Evolutionary conservation across 2,888 invertebrate genomes (phyloP).

Genomic region (Oxyteleia sp.): DNA sequence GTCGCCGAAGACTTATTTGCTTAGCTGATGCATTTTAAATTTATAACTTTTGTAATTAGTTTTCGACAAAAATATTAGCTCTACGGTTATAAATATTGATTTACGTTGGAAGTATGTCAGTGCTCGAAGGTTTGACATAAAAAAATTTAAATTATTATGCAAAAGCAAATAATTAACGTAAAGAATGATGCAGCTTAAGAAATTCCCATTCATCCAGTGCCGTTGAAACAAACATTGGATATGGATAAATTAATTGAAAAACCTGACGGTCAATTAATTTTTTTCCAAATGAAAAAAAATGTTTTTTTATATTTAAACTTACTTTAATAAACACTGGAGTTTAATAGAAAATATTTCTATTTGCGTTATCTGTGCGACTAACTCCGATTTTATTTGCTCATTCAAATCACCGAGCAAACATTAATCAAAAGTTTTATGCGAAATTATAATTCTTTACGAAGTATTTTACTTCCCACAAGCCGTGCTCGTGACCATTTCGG

Average conservation of each 20-base stretch:
- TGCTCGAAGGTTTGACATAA: background rate
- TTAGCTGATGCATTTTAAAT: conserved; percentile 11
- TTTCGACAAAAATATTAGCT: conserved; percentile 15
- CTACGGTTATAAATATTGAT: conserved; percentile 19
- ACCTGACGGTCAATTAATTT: too few relatives aligned
- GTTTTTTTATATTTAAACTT: too few relatives aligned
- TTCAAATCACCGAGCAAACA: conserved; percentile 36
- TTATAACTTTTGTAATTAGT: conserved; percentile 16
- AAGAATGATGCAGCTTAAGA: too few relatives aligned
- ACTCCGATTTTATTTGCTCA: conserved; percentile 6
- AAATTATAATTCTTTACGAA: conserved; percentile 31
- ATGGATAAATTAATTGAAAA: too few relatives aligned
- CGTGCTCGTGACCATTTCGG: conserved; percentile 9
- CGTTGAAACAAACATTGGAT: too few relatives aligned
- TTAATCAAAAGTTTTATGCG: conserved; percentile 34
- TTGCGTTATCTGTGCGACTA: background rate
- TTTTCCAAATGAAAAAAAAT: too few relatives aligned
- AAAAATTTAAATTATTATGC: conserved; percentile 6
- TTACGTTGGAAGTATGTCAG: conserved; percentile 9
- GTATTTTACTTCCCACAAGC: conserved; percentile 24
- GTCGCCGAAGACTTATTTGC: conserved; percentile 11
- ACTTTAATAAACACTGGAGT: too few relatives aligned
- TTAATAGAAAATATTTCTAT: background rate
- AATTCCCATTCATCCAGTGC: too few relatives aligned
- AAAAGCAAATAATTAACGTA: background rate